Evolutionary conservation across 1,140 invertebrate species (phyloP), one percentile per base, ranked within the genome.

Genomic region (Helicorthomorpha holstii): DNA sequence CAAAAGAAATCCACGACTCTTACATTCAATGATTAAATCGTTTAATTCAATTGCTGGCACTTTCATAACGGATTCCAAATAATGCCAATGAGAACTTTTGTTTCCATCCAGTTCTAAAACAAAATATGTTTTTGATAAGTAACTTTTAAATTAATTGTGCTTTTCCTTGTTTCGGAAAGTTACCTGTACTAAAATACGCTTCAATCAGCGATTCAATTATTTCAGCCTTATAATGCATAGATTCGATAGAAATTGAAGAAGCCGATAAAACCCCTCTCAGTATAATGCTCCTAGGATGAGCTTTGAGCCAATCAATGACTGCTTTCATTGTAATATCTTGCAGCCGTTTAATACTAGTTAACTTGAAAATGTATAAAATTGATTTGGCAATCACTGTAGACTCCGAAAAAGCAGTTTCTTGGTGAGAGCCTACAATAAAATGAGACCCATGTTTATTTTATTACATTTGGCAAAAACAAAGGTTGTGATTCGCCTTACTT

Each of bases 401-500:
- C 16, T 56, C 51, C 10, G 42, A 22, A 14, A 49, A 51, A 42
- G 55, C 50, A 34, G 29, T 34, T 7, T 34, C 29, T 16, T 34
- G 29, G 7, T 34, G 7, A 34, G 29, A 34, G 29, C 7, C 29
- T 34, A 16, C 7, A 34, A 7, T 7, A 34, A 34, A 34, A 34
- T n/a, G n/a, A n/a, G n/a, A n/a, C n/a, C n/a, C n/a, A 34, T 7
- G 7, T 16, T 34, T 34, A 34, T 34, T 7, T 7, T 34, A 7
- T 7, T 34, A 34, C 29, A 34, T 16, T 34, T 34, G 16, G 16
- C 29, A 7, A 34, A 7, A 34, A 34, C 16, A 16, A 34, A 34
- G 29, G 29, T 16, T 34, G 29, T 16, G 16, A 51, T 22, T 41
- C 38, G 29, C 67, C 67, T 69, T 59, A 77, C 77, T 73, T 56